phyloP scores from a whole-genome alignment of 1,140 invertebrate genomes.

The Dendrolimus punctatus region DNA sequence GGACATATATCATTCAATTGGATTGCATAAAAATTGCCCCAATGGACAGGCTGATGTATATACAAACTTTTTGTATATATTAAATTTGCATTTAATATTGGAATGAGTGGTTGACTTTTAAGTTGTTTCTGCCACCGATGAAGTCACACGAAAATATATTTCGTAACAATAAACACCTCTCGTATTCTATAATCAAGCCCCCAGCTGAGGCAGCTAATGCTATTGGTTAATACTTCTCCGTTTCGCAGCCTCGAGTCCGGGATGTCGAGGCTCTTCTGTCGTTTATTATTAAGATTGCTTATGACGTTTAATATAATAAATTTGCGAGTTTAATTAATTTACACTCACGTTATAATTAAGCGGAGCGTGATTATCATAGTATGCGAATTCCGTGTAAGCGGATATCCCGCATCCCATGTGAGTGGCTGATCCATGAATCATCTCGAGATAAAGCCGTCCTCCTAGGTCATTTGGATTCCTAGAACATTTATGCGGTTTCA shows the following conservation, averaged over 20 bases:
- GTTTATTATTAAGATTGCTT: neutral
- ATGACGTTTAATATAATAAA: neutral
- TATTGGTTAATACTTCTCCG: neutral
- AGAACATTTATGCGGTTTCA: neutral
- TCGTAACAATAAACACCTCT: too few relatives aligned
- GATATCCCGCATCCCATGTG: conserved; percentile 50
- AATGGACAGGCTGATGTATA: too few relatives aligned
- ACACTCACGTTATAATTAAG: conserved; percentile 40
- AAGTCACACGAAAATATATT: too few relatives aligned
- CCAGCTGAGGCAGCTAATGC: too few relatives aligned
- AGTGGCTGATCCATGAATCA: conserved; percentile 27
- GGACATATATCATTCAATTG: too few relatives aligned
- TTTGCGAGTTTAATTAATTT: neutral
- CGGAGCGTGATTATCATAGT: conserved; percentile 20
- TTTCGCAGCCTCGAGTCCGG: neutral
- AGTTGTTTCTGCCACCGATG: too few relatives aligned
- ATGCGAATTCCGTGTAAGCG: conserved; percentile 32
- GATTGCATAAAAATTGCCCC: too few relatives aligned
- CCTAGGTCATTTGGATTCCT: conserved; percentile 17
- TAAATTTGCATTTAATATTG: too few relatives aligned
- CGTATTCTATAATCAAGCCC: too few relatives aligned
- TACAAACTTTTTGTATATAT: too few relatives aligned
- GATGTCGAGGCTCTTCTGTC: too few relatives aligned
- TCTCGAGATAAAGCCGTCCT: conserved; percentile 24
- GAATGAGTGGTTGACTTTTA: too few relatives aligned